These are phyloP conservation scores for Ctena decussata DNA, from an alignment of 2,888 invertebrate species.

Conservation along the genomic window DNA sequence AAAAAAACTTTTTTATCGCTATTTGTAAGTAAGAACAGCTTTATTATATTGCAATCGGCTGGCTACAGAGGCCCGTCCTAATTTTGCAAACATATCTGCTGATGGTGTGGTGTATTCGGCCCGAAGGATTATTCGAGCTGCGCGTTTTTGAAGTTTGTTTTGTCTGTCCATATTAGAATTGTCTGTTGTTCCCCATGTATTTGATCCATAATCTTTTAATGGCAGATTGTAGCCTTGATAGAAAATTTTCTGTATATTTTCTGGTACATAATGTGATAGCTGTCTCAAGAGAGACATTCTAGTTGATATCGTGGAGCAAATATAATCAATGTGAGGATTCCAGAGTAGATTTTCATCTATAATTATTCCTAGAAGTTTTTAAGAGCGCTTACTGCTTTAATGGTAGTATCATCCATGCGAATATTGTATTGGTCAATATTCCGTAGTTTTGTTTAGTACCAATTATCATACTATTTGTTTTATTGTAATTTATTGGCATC, in stretches of 20 bases:
- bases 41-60: neutral
- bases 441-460: neutral
- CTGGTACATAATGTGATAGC: neutral
- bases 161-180: neutral
- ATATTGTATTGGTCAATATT: neutral
- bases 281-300: neutral
- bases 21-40: neutral
- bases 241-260: neutral
- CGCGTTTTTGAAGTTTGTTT: constrained; percentile 7
- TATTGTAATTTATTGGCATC: no score
- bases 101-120: neutral
- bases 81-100: neutral
- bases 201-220: constrained; percentile 6
- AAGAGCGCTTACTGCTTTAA: neutral
- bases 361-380: neutral
- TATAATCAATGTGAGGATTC: neutral
- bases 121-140: neutral
- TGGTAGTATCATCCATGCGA: neutral
- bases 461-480: no score
- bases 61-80: neutral
- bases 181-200: neutral
- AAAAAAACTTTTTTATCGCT: no score
- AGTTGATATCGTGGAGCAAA: neutral
- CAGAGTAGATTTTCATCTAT: neutral
- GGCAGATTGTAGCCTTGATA: neutral